These are phyloP conservation scores for Myocastor coypus DNA, from an alignment of 2,113 vertebrate species.

Conservation along the genomic window DNA sequence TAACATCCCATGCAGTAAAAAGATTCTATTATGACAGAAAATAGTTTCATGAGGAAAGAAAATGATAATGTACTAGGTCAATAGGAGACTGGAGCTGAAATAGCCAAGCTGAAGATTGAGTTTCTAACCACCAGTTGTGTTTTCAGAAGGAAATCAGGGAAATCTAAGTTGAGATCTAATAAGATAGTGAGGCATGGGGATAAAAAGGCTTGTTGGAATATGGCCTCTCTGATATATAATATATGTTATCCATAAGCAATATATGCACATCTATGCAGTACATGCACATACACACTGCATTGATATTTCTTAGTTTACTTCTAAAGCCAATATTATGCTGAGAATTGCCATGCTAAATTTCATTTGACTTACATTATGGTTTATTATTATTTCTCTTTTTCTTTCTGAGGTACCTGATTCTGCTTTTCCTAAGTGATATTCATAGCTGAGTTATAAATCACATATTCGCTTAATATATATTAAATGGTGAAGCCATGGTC, in stretches of 20 bases:
- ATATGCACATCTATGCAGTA: background rate
- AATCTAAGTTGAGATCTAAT: background rate
- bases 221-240: background rate
- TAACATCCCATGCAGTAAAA: background rate
- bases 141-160: background rate
- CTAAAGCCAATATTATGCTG: background rate
- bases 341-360: background rate
- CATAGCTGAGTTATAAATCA: background rate
- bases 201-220: background rate
- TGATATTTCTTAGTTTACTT: background rate
- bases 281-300: too few relatives aligned
- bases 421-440: constrained; percentile 16
- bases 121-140: background rate
- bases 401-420: background rate
- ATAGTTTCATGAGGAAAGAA: background rate
- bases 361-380: background rate
- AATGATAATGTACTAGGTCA: background rate
- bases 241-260: background rate
- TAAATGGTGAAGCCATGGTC: background rate
- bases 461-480: background rate
- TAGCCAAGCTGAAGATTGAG: background rate
- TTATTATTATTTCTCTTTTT: constrained; percentile 33
- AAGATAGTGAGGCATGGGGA: background rate
- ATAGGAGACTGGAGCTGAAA: background rate
- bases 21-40: background rate